Percentiles rank a stretch among this genome's conserved stretches.
Conservation (phyloP, 2,113 vertebrate species). For the Protomyctophum bolini region DNA sequence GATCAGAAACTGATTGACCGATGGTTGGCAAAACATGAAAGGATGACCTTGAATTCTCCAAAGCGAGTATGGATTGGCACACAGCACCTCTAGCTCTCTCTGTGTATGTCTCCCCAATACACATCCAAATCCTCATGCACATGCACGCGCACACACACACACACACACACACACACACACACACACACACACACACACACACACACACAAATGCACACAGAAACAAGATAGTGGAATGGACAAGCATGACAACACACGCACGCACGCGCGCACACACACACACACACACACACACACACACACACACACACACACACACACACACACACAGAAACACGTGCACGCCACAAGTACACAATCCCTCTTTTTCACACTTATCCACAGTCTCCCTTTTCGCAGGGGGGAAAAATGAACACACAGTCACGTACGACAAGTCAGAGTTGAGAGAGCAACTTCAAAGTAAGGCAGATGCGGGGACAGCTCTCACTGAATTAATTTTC, state of each 20-base stretch:
- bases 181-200: conserved; percentile 11
- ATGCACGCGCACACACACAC: background rate
- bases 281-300: background rate
- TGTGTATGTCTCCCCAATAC: conserved; percentile 24
- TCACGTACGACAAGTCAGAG: conserved; percentile 76
- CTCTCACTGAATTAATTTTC: conserved; percentile 79
- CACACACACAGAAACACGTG: conserved; percentile 5
- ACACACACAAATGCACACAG: conserved; percentile 10
- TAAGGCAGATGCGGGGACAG: conserved; percentile 78
- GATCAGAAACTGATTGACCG: conserved; percentile 77
- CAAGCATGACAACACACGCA: background rate
- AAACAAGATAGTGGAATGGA: too few species aligned
- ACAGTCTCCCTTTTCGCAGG: conserved; percentile 40
- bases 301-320: conserved; percentile 1
- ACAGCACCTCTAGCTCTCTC: conserved; percentile 47
- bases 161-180: conserved; percentile 15
- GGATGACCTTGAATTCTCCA: conserved; percentile 78
- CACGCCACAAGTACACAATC: conserved; percentile 25
- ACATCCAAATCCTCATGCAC: conserved; percentile 8
- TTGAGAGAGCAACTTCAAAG: conserved; percentile 81
- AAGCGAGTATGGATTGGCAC: conserved; percentile 71
- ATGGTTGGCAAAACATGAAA: conserved; percentile 81
- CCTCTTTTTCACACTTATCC: conserved; percentile 24
- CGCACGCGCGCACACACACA: conserved; percentile 17
- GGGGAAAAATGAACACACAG: conserved; percentile 63